Conservation (phyloP, 53 echinoderm and acorn worm species). For the Holothuria scabra region DNA sequence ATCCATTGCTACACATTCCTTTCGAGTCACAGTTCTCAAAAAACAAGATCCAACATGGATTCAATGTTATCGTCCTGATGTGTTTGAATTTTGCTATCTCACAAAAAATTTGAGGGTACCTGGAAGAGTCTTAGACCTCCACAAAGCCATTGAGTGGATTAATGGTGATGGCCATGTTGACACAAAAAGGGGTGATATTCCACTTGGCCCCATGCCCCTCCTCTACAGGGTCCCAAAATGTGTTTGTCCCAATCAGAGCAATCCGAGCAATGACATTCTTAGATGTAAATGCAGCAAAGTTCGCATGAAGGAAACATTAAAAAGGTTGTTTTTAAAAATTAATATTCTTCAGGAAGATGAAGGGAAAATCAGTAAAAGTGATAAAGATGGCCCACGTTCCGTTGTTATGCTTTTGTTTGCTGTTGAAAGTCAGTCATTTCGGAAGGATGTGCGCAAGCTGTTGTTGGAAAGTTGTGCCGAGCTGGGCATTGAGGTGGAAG, state of each 20-base stretch:
- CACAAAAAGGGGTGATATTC: background rate
- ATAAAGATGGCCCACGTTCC: background rate
- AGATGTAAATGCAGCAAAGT: background rate
- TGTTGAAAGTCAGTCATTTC: background rate
- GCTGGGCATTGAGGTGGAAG: background rate
- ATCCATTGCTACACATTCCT: slow-evolving; percentile 14
- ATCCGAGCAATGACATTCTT: background rate
- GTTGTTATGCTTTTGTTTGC: background rate
- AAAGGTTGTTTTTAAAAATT: background rate
- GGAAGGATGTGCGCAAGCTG: background rate
- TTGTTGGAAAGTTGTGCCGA: background rate
- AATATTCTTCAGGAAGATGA: background rate
- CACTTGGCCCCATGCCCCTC: slow-evolving; percentile 16
- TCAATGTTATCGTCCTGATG: background rate
- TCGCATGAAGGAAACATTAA: slow-evolving; percentile 11
- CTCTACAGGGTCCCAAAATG: slow-evolving; percentile 30
- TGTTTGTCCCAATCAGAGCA: background rate
- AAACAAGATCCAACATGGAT: slow-evolving; percentile 10
- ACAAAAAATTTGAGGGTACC: slow-evolving; percentile 21
- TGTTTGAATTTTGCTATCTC: slow-evolving; percentile 2
- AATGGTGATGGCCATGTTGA: slow-evolving; percentile 23
- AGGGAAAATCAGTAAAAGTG: background rate
- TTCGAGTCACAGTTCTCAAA: background rate
- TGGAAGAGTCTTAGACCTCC: background rate
- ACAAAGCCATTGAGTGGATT: background rate